Evolutionary conservation across 2,888 invertebrate species (phyloP).

Genomic region (Protodeltote pygarga): DNA sequence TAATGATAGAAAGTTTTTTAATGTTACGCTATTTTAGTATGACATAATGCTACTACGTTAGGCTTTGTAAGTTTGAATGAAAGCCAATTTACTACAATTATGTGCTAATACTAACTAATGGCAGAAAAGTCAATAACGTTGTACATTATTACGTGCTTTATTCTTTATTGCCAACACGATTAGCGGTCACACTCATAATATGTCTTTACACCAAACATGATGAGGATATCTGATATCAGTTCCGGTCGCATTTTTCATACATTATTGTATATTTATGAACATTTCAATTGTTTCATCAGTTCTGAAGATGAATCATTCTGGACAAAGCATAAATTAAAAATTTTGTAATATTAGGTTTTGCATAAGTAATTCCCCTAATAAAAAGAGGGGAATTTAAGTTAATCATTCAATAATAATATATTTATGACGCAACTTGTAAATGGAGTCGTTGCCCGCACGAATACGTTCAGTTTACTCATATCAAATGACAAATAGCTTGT

Average conservation of each 20-base stretch:
- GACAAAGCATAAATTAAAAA: slow-evolving; percentile 5
- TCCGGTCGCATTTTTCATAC: slow-evolving; percentile 5
- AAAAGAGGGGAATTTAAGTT: slow-evolving; percentile 6
- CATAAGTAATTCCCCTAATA: background rate
- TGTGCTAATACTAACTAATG: background rate
- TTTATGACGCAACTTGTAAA: slow-evolving; percentile 22
- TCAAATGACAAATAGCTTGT: slow-evolving; percentile 41
- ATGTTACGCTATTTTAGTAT: no score
- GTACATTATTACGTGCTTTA: no score
- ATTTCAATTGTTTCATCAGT: slow-evolving; percentile 9
- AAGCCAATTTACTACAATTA: background rate
- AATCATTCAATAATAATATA: slow-evolving; percentile 19
- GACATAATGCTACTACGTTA: no score
- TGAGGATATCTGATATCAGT: slow-evolving; percentile 15
- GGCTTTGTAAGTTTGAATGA: background rate
- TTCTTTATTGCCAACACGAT: slow-evolving; percentile 5
- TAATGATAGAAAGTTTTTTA: no score
- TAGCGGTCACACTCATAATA: slow-evolving; percentile 11
- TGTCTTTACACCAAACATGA: slow-evolving; percentile 12
- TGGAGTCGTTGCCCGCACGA: slow-evolving; percentile 10
- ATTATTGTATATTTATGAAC: no score
- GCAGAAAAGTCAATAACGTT: background rate
- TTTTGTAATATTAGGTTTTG: slow-evolving; percentile 1
- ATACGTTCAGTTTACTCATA: slow-evolving; percentile 16
- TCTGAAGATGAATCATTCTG: slow-evolving; percentile 19